phyloP scores from a whole-genome alignment of 2,797 vertebrate genomes.

The Tympanoctomys barrerae region DNA sequence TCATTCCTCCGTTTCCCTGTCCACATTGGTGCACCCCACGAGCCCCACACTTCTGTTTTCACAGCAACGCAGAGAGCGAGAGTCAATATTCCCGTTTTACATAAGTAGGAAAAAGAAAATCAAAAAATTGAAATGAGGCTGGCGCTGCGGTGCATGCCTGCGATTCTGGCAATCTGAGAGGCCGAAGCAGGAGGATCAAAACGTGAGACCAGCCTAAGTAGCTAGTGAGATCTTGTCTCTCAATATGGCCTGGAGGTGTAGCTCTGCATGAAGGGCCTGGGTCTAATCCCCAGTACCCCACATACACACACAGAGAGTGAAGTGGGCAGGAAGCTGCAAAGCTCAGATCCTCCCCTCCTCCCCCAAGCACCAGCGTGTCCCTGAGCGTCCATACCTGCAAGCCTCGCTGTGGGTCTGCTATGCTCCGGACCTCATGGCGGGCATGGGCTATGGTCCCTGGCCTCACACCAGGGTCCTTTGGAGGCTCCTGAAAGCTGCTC shows the following conservation, averaged over 20 bases:
- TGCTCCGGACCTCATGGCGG: neutral
- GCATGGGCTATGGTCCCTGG: neutral
- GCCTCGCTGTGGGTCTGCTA: rapidly evolving
- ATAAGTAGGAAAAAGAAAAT: neutral
- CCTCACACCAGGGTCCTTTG: neutral
- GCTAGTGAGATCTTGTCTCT: neutral
- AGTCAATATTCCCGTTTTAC: neutral
- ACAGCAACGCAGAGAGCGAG: neutral
- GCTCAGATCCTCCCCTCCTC: neutral
- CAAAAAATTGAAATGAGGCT: neutral
- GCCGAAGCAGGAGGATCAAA: neutral
- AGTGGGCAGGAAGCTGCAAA: neutral
- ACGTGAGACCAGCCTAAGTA: neutral
- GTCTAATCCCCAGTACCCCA: neutral
- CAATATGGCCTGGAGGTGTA: neutral
- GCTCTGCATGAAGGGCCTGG: neutral
- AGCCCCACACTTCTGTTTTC: neutral
- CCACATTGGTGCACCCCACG: neutral
- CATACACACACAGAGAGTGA: neutral
- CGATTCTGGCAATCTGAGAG: neutral
- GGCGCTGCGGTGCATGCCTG: neutral
- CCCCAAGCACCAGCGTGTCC: rapidly evolving
- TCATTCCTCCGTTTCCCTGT: neutral
- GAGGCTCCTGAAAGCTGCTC: neutral
- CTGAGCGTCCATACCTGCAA: rapidly evolving